Evolutionary conservation across 1,140 invertebrate species (phyloP).

Genomic region (Drosophila pseudoananassae): DNA sequence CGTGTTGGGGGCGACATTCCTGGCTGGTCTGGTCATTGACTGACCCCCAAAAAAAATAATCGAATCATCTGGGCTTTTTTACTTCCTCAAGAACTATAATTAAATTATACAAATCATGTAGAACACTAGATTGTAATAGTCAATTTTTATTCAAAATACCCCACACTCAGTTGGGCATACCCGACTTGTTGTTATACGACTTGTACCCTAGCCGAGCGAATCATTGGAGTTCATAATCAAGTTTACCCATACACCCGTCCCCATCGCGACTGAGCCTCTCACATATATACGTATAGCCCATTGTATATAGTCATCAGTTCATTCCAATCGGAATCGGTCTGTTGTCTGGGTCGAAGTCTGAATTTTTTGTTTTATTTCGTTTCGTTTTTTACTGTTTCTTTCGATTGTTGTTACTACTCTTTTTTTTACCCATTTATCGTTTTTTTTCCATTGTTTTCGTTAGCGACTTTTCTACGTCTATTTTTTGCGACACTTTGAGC

Average conservation of each 20-base stretch:
- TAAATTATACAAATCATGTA: too few relatives aligned
- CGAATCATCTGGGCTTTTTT: not conserved
- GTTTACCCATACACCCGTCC: slow-evolving; percentile 7
- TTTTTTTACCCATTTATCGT: slow-evolving; percentile 37
- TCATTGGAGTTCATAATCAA: slow-evolving; percentile 60
- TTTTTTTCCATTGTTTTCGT: slow-evolving; percentile 56
- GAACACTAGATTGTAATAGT: too few relatives aligned
- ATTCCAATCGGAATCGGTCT: slow-evolving; percentile 64
- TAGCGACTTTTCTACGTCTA: slow-evolving; percentile 40
- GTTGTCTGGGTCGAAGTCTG: slow-evolving; percentile 76
- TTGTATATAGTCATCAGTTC: slow-evolving; percentile 36
- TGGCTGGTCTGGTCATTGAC: slow-evolving; percentile 11
- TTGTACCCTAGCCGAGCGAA: slow-evolving; percentile 25
- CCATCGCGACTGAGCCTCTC: not conserved
- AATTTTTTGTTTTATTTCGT: slow-evolving; percentile 39
- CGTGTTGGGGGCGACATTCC: slow-evolving; percentile 11
- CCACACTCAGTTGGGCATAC: slow-evolving; percentile 11
- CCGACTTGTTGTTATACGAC: not conserved
- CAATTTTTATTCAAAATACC: not conserved
- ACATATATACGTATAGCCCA: not conserved
- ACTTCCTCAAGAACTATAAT: not conserved
- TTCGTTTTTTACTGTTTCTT: slow-evolving; percentile 55
- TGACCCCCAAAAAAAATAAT: slow-evolving; percentile 22
- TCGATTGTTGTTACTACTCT: slow-evolving; percentile 43
- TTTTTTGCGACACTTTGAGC: slow-evolving; percentile 40